Evolutionary conservation across 1,140 invertebrate species (phyloP).

Genomic region (Caenorhabditis inopinata): DNA sequence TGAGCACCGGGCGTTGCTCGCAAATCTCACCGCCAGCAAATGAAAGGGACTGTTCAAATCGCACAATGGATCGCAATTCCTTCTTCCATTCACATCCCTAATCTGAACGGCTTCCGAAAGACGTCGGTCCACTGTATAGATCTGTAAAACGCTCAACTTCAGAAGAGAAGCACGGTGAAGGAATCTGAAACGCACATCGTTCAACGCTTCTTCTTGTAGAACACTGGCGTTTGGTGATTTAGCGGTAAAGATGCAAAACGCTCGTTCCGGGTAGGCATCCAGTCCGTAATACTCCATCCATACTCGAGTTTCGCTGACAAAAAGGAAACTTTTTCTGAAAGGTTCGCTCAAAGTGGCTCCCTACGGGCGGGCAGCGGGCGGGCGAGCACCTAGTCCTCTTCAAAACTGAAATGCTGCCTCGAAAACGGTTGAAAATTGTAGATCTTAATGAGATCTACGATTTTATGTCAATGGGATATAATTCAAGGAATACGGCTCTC

Average conservation of each 20-base stretch:
- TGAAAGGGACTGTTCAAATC: constrained; percentile 60
- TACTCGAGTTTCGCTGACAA: constrained; percentile 24
- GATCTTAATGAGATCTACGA: too few species aligned
- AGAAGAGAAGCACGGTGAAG: too few species aligned
- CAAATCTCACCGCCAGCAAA: constrained; percentile 56
- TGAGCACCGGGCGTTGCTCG: too few species aligned
- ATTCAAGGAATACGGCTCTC: too few species aligned
- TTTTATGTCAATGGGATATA: too few species aligned
- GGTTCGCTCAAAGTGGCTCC: too few species aligned
- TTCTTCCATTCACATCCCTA: not conserved
- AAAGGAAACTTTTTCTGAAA: not conserved
- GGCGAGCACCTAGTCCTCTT: too few species aligned
- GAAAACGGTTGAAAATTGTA: too few species aligned
- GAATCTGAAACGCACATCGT: not conserved
- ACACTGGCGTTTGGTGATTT: not conserved
- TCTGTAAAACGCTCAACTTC: not conserved
- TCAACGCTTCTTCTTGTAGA: not conserved
- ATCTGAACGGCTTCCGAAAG: not conserved
- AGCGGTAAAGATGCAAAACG: constrained; percentile 20
- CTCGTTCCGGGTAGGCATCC: constrained; percentile 17
- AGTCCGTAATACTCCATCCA: constrained; percentile 30
- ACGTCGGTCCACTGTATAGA: not conserved
- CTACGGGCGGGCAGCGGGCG: too few species aligned
- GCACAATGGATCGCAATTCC: constrained; percentile 58
- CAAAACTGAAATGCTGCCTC: too few species aligned